Evolutionary conservation across 37 sponge, comb jelly and placozoan species (phyloP), one percentile per base, ranked within the genome.

Genomic region (Hexactinellida sp.): DNA sequence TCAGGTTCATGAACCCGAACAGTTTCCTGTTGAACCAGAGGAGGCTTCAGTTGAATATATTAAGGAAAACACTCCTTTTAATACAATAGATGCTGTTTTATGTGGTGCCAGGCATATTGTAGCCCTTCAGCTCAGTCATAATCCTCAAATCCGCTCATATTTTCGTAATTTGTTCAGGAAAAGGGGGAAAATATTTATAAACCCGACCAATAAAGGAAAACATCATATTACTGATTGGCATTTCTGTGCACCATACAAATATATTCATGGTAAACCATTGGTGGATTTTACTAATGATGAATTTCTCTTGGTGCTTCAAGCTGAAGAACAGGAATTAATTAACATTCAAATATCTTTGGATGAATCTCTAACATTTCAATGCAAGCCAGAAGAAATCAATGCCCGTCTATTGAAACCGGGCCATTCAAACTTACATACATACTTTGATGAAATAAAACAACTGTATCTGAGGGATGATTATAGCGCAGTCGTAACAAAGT

Each of bases 1-100:
- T 84, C 93, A 97, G 90, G 82, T 93, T n/a, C 95, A 97, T 55
- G 92, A 94, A 84, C 91, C 93, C 0, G 92, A 93, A 55, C 98
- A 97, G 86, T 92, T 88, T 82, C 84, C 91, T 16, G 85, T 86
- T 1, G 93, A 93, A 85, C 98, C 98, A 0, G 95, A 97, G 55
- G 92, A 87, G 39, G 89, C 92, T 0, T 95, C 98, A 16, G 88
- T 88, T 16, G 95, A 97, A 85, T 97, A 90, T 54, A 82, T 89
- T 36, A 87, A 91, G 86, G 47, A 83, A 23, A 83, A 36, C 54
- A 94, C 95, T 23, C 85, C 82, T 30, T 94, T 96, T 82, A 82
- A 90, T 3, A 91, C 83, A 24, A 88, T 87, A 0, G 88, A 92
- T 0, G 41, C 90, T 30, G 92, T 91, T 0, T 89, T 96, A 24